These are phyloP conservation scores for Balanococcus diminutus DNA, from an alignment of 2,888 invertebrate genomes.

Conservation along the genomic window DNA sequence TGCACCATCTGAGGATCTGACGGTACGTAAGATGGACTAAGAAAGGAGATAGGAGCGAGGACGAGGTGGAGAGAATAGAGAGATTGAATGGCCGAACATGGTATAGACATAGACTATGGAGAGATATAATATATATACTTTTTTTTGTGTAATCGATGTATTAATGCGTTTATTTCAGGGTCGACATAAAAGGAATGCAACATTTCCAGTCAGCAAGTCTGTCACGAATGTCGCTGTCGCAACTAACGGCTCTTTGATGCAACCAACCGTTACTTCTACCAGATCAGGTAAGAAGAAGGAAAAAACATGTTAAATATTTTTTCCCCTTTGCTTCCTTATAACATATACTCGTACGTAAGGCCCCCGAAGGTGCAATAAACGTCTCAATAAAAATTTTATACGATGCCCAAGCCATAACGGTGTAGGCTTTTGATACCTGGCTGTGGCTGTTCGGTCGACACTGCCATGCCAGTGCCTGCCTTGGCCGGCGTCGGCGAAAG, in stretches of 20 bases:
- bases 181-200: slow-evolving; percentile 79
- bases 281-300: slow-evolving; percentile 46
- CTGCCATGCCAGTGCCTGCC: not conserved
- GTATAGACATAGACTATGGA: not conserved
- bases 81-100: not conserved
- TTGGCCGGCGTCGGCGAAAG: not conserved
- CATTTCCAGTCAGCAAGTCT: slow-evolving; percentile 67
- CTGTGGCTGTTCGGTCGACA: not conserved
- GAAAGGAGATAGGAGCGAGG: not conserved
- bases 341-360: slow-evolving; percentile 63
- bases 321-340: not conserved
- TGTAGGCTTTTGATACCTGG: not conserved
- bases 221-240: slow-evolving; percentile 47
- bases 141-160: slow-evolving; percentile 25
- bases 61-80: not conserved
- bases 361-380: slow-evolving; percentile 45
- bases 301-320: slow-evolving; percentile 31
- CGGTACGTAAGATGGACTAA: not conserved
- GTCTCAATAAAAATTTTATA: slow-evolving; percentile 45
- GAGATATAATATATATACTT: not conserved
- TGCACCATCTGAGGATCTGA: not conserved
- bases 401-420: not conserved
- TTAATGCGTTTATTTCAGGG: slow-evolving; percentile 64
- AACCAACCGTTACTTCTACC: slow-evolving; percentile 47
- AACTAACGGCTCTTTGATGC: slow-evolving; percentile 50